These are phyloP conservation scores for Typhlichthys eigenmanni DNA, from an alignment of 2,797 vertebrate genomes.

Conservation along the genomic window DNA sequence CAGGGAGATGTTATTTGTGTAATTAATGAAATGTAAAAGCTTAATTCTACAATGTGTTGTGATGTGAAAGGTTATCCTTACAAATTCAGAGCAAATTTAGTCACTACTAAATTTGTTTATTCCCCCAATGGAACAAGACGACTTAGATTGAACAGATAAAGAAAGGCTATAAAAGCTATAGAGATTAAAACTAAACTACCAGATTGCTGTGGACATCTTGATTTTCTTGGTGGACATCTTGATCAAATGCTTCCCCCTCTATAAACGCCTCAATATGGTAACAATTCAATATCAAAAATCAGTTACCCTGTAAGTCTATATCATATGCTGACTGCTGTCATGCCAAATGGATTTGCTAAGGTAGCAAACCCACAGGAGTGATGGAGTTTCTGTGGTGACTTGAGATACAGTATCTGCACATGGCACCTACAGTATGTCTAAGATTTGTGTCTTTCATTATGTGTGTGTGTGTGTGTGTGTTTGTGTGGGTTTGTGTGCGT, in stretches of 20 bases:
- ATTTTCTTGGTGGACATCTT: slow-evolving; percentile 31
- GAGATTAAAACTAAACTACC: slow-evolving; percentile 31
- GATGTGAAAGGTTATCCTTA: neutral
- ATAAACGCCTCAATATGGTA: slow-evolving; percentile 44
- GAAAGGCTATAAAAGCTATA: neutral
- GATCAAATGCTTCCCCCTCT: slow-evolving; percentile 2
- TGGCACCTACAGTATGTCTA: neutral
- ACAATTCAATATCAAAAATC: slow-evolving; percentile 57
- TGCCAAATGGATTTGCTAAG: slow-evolving; percentile 68
- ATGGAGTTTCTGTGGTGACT: slow-evolving; percentile 32
- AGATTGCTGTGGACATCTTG: slow-evolving; percentile 23
- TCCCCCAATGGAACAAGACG: neutral
- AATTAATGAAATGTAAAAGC: slow-evolving; percentile 26
- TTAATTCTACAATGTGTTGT: slow-evolving; percentile 10
- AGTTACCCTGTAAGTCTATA: slow-evolving; percentile 52
- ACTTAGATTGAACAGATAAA: too few species aligned
- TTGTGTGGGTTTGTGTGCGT: slow-evolving; percentile 1
- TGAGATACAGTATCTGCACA: slow-evolving; percentile 46
- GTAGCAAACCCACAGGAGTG: slow-evolving; percentile 54
- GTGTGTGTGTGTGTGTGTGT: neutral
- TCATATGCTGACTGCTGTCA: slow-evolving; percentile 65
- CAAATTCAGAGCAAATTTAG: neutral
- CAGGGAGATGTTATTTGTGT: slow-evolving; percentile 12
- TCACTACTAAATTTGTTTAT: neutral
- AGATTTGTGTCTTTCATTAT: neutral